Evolutionary conservation across 1,140 invertebrate genomes (phyloP).

Genomic region (Monochamus saltuarius): DNA sequence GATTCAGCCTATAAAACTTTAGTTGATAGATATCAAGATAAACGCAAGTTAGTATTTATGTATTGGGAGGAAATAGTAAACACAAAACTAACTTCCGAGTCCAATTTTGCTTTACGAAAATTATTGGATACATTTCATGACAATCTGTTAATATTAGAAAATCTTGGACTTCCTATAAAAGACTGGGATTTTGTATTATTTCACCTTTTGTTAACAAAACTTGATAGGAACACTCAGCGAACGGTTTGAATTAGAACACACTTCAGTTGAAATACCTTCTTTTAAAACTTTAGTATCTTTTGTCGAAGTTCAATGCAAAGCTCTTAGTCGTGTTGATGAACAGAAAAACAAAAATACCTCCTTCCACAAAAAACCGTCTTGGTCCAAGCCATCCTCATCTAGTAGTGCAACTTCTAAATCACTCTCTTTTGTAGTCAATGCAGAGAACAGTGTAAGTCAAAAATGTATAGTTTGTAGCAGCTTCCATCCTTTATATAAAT

Average conservation of each 20-base stretch:
- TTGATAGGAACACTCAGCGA: conserved; percentile 2
- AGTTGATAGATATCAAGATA: conserved; percentile 33
- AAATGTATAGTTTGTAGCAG: too few species aligned
- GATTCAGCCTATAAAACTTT: conserved; percentile 28
- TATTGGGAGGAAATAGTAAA: conserved; percentile 24
- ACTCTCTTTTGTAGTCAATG: too few species aligned
- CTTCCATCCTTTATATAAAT: too few species aligned
- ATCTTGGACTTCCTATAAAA: conserved; percentile 30
- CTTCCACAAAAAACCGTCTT: too few species aligned
- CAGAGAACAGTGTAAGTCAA: too few species aligned
- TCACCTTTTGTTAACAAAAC: conserved; percentile 12
- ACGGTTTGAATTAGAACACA: conserved; percentile 1
- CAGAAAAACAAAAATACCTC: too few species aligned
- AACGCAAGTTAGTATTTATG: conserved; percentile 24
- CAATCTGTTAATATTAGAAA: conserved; percentile 29
- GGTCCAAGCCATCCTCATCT: too few species aligned
- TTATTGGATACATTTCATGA: conserved; percentile 25
- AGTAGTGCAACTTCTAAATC: too few species aligned
- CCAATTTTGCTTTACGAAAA: conserved; percentile 15
- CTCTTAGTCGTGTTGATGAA: too few species aligned
- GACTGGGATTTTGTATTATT: conserved; percentile 38
- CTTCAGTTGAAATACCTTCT: too few species aligned
- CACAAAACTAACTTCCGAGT: conserved; percentile 25
- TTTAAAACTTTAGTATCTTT: too few species aligned
- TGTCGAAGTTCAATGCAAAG: too few species aligned